A percentile compares a stretch with the other conserved stretches of the same genome.
phyloP scores from a whole-genome alignment of 2,888 invertebrate species.

The Chirona hameri region DNA sequence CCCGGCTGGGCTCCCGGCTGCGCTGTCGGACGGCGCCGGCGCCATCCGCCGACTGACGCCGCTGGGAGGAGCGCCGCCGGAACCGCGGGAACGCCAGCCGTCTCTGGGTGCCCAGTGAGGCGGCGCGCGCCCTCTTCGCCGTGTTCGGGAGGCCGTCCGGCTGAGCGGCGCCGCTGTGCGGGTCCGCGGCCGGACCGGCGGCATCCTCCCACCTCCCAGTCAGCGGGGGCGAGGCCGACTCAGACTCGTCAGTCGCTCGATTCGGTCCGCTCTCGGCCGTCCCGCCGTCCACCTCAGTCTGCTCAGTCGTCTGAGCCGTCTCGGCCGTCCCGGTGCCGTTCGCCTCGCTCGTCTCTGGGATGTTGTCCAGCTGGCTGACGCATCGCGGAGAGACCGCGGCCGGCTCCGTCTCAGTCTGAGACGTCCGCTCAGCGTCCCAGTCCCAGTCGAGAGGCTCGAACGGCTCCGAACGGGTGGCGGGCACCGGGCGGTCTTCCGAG shows the following conservation, averaged over 20 bases:
- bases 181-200: not conserved
- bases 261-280: too few relatives aligned
- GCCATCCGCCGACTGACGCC: not conserved
- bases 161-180: not conserved
- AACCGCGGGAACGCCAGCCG: not conserved
- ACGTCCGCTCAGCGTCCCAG: not conserved
- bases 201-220: not conserved
- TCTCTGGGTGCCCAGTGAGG: not conserved
- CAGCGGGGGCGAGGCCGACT: too few relatives aligned
- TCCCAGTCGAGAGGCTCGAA: not conserved
- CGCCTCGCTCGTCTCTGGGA: not conserved
- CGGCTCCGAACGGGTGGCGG: not conserved
- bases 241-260: too few relatives aligned
- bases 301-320: too few relatives aligned
- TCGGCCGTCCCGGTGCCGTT: not conserved
- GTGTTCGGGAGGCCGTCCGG: not conserved
- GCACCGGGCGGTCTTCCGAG: not conserved
- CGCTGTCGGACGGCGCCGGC: not conserved
- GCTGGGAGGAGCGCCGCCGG: conserved; percentile 1
- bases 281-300: too few relatives aligned
- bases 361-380: not conserved
- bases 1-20: not conserved
- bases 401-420: not conserved
- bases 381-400: not conserved
- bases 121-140: not conserved